Conservation (phyloP, 2,888 invertebrate genomes). For the Lacanobia oleracea region DNA sequence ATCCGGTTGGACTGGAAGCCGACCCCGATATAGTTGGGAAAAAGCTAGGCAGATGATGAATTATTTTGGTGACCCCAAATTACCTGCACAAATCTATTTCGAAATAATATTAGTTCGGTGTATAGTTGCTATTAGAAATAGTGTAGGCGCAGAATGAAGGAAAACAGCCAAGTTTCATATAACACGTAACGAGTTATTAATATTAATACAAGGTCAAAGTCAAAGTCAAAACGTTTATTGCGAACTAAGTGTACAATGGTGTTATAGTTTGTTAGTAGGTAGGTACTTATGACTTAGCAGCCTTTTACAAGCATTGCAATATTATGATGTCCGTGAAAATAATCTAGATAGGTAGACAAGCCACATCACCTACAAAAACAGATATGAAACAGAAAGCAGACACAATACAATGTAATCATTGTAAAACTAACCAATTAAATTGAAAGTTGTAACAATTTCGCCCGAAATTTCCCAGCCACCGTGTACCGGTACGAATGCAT, state of each 20-base stretch:
- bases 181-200: background rate
- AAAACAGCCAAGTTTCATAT: background rate
- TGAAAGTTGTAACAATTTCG: constrained; percentile 57
- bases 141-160: constrained; percentile 12
- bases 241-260: too few relatives aligned
- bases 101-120: background rate
- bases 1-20: too few relatives aligned
- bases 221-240: too few relatives aligned
- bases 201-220: background rate
- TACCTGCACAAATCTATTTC: background rate
- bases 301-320: too few relatives aligned
- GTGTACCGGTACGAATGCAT: constrained; percentile 42
- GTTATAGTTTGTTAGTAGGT: too few relatives aligned
- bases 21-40: too few relatives aligned
- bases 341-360: background rate
- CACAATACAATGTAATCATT: constrained; percentile 55
- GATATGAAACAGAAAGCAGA: constrained; percentile 15
- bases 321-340: too few relatives aligned
- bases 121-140: constrained; percentile 25
- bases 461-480: constrained; percentile 49
- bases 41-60: too few relatives aligned
- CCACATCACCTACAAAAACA: constrained; percentile 4
- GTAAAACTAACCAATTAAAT: constrained; percentile 54
- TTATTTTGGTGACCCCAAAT: background rate
- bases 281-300: too few relatives aligned